Evolutionary conservation across 1,140 invertebrate genomes (phyloP).

Genomic region (Drosophila bifasciata): DNA sequence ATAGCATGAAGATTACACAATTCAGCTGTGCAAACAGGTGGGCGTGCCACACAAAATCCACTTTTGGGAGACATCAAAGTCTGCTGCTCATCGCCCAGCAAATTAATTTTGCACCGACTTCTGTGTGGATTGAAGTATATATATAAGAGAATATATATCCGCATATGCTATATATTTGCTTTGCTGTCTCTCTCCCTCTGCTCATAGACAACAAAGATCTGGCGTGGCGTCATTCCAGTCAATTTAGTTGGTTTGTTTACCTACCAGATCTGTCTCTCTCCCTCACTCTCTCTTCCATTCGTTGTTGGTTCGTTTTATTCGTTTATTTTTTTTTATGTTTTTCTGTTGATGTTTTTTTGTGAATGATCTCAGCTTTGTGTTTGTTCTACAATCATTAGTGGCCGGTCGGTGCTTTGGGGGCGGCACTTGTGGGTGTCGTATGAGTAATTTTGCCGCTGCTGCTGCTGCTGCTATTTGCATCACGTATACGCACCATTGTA

Average conservation of each 20-base stretch:
- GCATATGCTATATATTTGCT: slow-evolving; percentile 27
- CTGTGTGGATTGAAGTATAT: slow-evolving; percentile 30
- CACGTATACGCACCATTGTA: slow-evolving; percentile 61
- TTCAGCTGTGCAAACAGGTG: slow-evolving; percentile 54
- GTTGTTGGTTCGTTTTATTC: slow-evolving; percentile 58
- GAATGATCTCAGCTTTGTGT: slow-evolving; percentile 57
- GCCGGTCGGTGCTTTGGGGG: background rate
- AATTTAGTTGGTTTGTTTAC: slow-evolving; percentile 51
- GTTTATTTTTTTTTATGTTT: slow-evolving; percentile 51
- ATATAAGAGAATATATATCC: no score
- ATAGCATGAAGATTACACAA: slow-evolving; percentile 35
- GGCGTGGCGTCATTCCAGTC: slow-evolving; percentile 43
- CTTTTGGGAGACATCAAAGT: slow-evolving; percentile 34
- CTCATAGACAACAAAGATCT: slow-evolving; percentile 25
- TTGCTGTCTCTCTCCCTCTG: slow-evolving; percentile 4
- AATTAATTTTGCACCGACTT: slow-evolving; percentile 34
- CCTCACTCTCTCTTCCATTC: background rate
- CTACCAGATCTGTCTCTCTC: slow-evolving; percentile 23
- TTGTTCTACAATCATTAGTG: slow-evolving; percentile 44
- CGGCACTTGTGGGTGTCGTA: slow-evolving; percentile 53
- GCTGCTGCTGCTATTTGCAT: slow-evolving; percentile 20
- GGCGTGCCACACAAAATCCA: slow-evolving; percentile 50
- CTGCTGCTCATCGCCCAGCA: slow-evolving; percentile 30
- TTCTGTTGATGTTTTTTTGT: slow-evolving; percentile 17
- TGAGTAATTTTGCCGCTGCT: slow-evolving; percentile 64